Evolutionary conservation across 2,113 vertebrate genomes (phyloP), one percentile per base, ranked within the genome.

Genomic region (Tinamus guttatus): DNA sequence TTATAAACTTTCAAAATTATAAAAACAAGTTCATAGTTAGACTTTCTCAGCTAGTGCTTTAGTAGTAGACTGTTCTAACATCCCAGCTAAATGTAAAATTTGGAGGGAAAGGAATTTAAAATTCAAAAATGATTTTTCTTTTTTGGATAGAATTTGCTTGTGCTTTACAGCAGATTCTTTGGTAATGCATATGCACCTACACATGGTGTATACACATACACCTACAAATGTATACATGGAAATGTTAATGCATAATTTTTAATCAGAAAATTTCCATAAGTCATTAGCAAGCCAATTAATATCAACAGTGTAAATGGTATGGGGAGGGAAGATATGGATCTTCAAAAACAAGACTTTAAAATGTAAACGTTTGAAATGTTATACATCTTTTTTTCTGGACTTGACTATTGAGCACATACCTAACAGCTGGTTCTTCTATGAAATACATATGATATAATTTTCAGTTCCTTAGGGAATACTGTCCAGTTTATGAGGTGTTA

Each of bases 241-340:
- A 32, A 56, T 30, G 17, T 10, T 19, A 36, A 5, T 8, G 19
- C 8, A 9, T 3, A 1, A 20, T 40, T 40, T 6, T 2, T 0
- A 2, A 5, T 6, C 11, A 4, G 3, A 68, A 56, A 38, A 19
- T 27, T 40, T 62, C 3, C 34, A 13, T 28, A 41, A 13, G 7
- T 40, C 21, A 22, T 67, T 34, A 38, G 6, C 25, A 13, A n/a
- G 30, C 11, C 0, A 47, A 40, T 73, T 68, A 47, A 4, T 3
- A 76, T 13, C 3, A 74, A 9, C 9, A 34, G 40, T 30, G 34
- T 65, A 56, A 79, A 2, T 1, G 1, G 8, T 8, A 11, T 41
- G 36, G 15, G 41, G 75, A 62, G 24, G 20, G 8, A 18, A 63
- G 51, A 32, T 54, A 51, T 0, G 0, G 6, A 19, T 38, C 8